Base-by-base conservation (phyloP, 2,797 vertebrate genomes). In the Betta splendens region DNA sequence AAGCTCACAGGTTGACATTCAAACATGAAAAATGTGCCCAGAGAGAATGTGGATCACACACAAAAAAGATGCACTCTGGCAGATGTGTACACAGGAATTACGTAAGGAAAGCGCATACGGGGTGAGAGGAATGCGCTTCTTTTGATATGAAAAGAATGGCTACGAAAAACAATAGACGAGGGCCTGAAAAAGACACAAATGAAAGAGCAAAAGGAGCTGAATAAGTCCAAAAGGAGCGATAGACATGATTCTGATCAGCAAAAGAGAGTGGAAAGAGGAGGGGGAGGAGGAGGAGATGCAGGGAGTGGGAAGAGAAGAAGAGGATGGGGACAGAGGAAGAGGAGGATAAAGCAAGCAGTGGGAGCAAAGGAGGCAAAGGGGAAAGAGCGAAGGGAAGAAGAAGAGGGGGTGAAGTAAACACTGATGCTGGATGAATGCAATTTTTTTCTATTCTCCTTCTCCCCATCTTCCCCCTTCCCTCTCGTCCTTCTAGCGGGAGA, bases 361-460 rank as follows among this genome's bases (percentile, higher is more conserved):
- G 48, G 49, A 50, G 52, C 38, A 43, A 40, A 53, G 20, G 29
- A 26, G 35, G 61, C 35, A 23, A 44, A 42, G 48, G 20, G 35
- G 32, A 26, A 39, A 22, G 40, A 40, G 25, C 11, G 42, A 45
- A 48, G 33, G 42, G 42, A 22, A 20, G 18, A 49, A 53, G 22
- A 25, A 13, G 52, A n/a, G 29, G 23, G 5, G 63, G n/a, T 36
- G 70, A 68, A 85, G 83, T 77, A 79, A 86, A 88, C 84, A 81
- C 75, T 52, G 80, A 89, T 85, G 76, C 72, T 11, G 60, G 74
- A 79, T 89, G 83, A 88, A 89, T 88, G 82, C 80, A 82, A 87
- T 88, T 86, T 86, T 77, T 81, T 72, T 51, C 68, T 75, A 69
- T 79, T 81, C 64, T 75, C 73, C 64, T 72, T 71, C 72, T 70